Evolutionary conservation across 2,888 invertebrate species (phyloP).

Genomic region (Diadromus collaris): DNA sequence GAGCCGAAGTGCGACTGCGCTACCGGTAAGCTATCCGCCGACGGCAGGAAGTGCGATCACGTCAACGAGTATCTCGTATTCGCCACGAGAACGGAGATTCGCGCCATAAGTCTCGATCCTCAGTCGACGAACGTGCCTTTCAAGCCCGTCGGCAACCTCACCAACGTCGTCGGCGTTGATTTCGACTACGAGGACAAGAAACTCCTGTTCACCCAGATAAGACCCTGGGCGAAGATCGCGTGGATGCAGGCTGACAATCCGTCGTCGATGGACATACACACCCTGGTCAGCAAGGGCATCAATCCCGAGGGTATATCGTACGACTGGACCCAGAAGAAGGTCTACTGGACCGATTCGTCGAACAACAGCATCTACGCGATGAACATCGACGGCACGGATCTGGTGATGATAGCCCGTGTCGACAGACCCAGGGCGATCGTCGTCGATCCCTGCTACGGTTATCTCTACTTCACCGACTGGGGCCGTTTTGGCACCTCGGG

Average conservation of each 20-base stretch:
- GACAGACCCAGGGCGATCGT: constrained; percentile 97
- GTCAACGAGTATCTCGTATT: constrained; percentile 96
- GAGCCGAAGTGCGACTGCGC: constrained; percentile 94
- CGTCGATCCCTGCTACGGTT: constrained; percentile 97
- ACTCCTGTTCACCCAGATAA: constrained; percentile 95
- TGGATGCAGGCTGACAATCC: constrained; percentile 89
- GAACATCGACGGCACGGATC: constrained; percentile 92
- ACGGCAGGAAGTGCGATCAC: constrained; percentile 88
- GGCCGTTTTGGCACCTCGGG: constrained; percentile 95
- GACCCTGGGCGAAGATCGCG: constrained; percentile 94
- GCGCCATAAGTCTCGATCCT: constrained; percentile 94
- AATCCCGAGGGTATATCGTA: constrained; percentile 97
- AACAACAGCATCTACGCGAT: constrained; percentile 97
- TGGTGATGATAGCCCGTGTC: constrained; percentile 96
- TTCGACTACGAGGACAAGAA: constrained; percentile 95
- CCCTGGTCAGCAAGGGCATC: constrained; percentile 89
- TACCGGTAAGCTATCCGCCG: constrained; percentile 87
- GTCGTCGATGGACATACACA: constrained; percentile 83
- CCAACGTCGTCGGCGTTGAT: constrained; percentile 97
- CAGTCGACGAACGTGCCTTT: constrained; percentile 91
- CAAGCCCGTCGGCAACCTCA: constrained; percentile 90
- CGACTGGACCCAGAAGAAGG: constrained; percentile 98
- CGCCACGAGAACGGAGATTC: constrained; percentile 96
- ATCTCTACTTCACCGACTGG: constrained; percentile 98
- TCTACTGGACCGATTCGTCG: constrained; percentile 98